Evolutionary conservation across 2,113 vertebrate species (phyloP), one percentile per base, ranked within the genome.

Genomic region (Periophthalmodon schlosseri): DNA sequence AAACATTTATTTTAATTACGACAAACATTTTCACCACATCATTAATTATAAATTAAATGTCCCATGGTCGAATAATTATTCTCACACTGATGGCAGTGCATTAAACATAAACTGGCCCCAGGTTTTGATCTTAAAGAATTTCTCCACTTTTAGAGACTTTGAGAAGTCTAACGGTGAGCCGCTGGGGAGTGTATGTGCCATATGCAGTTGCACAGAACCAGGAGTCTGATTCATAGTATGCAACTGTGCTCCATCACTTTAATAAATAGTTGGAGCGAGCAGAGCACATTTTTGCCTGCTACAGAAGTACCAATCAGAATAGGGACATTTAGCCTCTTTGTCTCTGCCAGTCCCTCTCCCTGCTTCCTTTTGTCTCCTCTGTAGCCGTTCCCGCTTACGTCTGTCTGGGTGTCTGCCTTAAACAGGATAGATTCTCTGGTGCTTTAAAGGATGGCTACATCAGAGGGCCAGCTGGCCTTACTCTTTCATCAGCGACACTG

Each of bases 381-480:
- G 49, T 83, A 11, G 72, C 75, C 84, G 60, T 84, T 72, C 57
- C 66, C 7, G 12, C 60, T 73, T 66, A 64, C 67, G 84, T 91
- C 83, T 77, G 85, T 89, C 84, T 80, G 75, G 75, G 80, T 72
- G 87, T 88, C 85, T 81, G 79, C 82, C 82, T 84, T 91, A 91
- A 93, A 90, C 78, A 89, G 90, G 88, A 93, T 90, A 80, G 90
- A 93, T 91, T 84, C 90, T 87, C 85, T 82, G 18, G 61, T 77
- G 81, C 82, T 88, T 90, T 90, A 93, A 91, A 91, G 88, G 88
- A 92, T 91, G 86, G 88, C 87, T 86, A 81, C 86, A 91, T 91
- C 86, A 86, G 82, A 88, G 87, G 87, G 88, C 90, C 87, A 89
- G 86, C 86, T 90, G 90, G 87, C 83, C 88, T 87, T 87, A 78